A percentile compares a stretch with the other conserved stretches of the same genome.
phyloP scores from a whole-genome alignment of 1,140 invertebrate genomes.

The Danaus melanippus region DNA sequence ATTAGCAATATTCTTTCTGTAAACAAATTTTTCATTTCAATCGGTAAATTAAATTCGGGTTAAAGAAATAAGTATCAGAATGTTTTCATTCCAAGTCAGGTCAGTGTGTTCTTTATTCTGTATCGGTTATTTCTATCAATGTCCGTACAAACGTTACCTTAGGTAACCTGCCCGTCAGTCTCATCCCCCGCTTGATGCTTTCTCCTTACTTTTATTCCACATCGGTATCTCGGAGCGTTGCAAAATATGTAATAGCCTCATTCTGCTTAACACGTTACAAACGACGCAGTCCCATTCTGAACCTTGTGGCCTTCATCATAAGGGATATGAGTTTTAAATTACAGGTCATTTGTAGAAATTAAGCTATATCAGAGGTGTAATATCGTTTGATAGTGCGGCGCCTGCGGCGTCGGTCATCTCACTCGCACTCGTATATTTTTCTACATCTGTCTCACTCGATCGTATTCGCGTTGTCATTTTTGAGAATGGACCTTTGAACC shows the following conservation, averaged over 20 bases:
- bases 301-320: slow-evolving; percentile 23
- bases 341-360: slow-evolving; percentile 34
- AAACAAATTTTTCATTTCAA: no score
- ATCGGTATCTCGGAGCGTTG: slow-evolving; percentile 17
- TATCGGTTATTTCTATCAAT: no score
- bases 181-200: no score
- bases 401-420: slow-evolving; percentile 37
- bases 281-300: slow-evolving; percentile 30
- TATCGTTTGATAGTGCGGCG: slow-evolving; percentile 46
- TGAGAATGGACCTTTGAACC: slow-evolving; percentile 56
- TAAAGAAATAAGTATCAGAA: no score
- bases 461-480: slow-evolving; percentile 56
- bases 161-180: no score
- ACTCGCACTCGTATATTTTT: slow-evolving; percentile 14
- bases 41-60: no score
- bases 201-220: no score
- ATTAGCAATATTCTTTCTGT: no score
- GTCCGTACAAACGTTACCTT: no score
- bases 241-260: slow-evolving; percentile 42
- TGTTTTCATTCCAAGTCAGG: no score
- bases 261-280: slow-evolving; percentile 52
- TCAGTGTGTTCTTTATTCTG: no score
- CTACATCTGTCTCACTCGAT: slow-evolving; percentile 28
- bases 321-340: slow-evolving; percentile 21
- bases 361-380: slow-evolving; percentile 40